Evolutionary conservation across 2,888 invertebrate species (phyloP).

Genomic region (Acleris literana): DNA sequence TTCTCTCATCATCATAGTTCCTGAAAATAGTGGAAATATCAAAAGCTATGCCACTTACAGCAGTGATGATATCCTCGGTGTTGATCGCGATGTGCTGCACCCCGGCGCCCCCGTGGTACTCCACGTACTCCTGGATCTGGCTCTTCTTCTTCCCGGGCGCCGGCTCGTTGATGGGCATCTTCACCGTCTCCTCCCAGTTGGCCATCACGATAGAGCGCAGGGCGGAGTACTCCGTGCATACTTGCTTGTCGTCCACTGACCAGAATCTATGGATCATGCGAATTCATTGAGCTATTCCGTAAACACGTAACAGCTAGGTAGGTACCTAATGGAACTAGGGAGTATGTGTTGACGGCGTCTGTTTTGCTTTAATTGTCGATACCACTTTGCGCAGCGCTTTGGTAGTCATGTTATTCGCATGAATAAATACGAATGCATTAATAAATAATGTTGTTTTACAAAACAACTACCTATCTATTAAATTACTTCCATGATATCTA

Average conservation of each 20-base stretch:
- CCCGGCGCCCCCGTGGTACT: slow-evolving; percentile 98
- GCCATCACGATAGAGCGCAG: slow-evolving; percentile 98
- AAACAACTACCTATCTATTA: too few species aligned
- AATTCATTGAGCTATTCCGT: too few species aligned
- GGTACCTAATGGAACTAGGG: too few species aligned
- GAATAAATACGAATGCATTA: too few species aligned
- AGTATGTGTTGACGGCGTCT: too few species aligned
- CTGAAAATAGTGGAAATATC: not conserved
- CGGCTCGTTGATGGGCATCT: slow-evolving; percentile 99
- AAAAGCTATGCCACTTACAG: slow-evolving; percentile 84
- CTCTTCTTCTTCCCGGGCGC: slow-evolving; percentile 97
- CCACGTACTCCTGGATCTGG: slow-evolving; percentile 99
- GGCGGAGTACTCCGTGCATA: slow-evolving; percentile 98
- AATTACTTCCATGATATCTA: too few species aligned
- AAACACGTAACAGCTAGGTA: too few species aligned
- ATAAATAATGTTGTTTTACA: too few species aligned
- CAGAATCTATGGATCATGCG: slow-evolving; percentile 88
- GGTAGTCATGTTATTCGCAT: too few species aligned
- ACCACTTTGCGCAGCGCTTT: too few species aligned
- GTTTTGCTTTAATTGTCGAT: too few species aligned
- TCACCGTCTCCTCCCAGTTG: slow-evolving; percentile 98
- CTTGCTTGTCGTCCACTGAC: slow-evolving; percentile 98
- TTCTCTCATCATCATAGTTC: too few species aligned
- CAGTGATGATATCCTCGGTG: slow-evolving; percentile 93
- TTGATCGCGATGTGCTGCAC: slow-evolving; percentile 99